Conservation (phyloP, 2,113 vertebrate species). For the Anas platyrhynchos region DNA sequence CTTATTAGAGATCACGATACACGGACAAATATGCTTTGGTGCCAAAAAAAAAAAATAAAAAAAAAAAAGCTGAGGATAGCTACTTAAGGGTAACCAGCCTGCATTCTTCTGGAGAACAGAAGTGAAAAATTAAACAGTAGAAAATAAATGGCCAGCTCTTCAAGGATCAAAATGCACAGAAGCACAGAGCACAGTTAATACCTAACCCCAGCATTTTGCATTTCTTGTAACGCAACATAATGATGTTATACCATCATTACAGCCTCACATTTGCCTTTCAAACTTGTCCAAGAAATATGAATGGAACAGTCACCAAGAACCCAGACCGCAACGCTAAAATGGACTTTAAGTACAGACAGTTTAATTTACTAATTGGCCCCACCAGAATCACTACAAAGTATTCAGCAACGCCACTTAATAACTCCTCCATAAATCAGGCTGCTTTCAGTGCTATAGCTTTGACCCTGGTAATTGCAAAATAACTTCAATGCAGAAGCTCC, state of each 20-base stretch:
- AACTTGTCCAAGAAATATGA: neutral
- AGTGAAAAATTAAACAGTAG: slow-evolving; percentile 71
- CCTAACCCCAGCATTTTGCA: neutral
- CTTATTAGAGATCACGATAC: neutral
- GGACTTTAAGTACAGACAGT: neutral
- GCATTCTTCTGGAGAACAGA: slow-evolving; percentile 56
- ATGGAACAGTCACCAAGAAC: neutral
- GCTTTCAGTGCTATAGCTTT: neutral
- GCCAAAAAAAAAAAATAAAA: neutral
- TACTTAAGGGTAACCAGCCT: slow-evolving; percentile 23
- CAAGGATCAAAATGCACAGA: neutral
- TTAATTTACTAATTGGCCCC: neutral
- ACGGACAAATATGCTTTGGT: fast-evolving
- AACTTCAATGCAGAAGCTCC: neutral
- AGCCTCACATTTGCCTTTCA: neutral
- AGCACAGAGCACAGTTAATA: slow-evolving; percentile 38
- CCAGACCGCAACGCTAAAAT: neutral
- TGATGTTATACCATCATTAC: neutral
- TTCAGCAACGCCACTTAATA: neutral
- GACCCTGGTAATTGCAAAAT: neutral
- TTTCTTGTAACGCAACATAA: neutral
- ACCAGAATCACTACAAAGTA: neutral
- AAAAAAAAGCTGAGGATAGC: neutral
- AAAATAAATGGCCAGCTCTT: slow-evolving; percentile 54
- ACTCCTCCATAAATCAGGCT: neutral